Base-by-base conservation (phyloP, 1,140 invertebrate species). In the Agrypnia vestita region DNA sequence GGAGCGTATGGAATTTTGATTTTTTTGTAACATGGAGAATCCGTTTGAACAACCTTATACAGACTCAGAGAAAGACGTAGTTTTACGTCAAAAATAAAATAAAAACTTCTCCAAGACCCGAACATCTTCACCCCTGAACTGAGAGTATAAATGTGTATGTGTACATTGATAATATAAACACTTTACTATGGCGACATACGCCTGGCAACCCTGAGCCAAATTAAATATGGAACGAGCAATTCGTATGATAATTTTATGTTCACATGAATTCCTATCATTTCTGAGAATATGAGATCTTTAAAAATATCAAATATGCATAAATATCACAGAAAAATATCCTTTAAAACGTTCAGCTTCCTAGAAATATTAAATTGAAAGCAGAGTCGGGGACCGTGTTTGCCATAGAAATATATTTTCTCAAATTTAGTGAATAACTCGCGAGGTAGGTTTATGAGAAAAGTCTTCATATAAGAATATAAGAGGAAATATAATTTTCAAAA, bases 191-290 rank as follows among this genome's bases (percentile, higher is more conserved):
- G n/a, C 49, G 49, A 13, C 11, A 13, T 51, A 3, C n/a, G n/a
- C n/a, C 7, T 47, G 44, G 15, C 64, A 69, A 15, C 64, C 44
- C 35, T 69, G 59, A 11, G 9, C 25, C 43, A 19, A 69, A 47
- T 69, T 47, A 47, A 75, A 61, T 43, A 53, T 62, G 11, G 61
- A 67, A 49, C 56, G 59, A 78, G 17, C 47, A 78, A 78, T 69
- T 78, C 76, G 15, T 78, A 78, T 78, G 76, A 78, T 78, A 78
- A 78, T 78, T 78, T 74, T 69, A 43, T 75, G 44, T 59, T 59
- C 72, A 75, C 55, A 17, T 75, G 72, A 59, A 59, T 56, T 75
- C 55, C 51, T 21, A 35, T 35, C 25, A 12, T 75, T 75, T 35
- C 72, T n/a, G 71, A 75, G 17, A 75, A 75, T 56, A 75, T 43